Percentiles rank a stretch among this genome's conserved stretches.
Conservation (phyloP, 2,113 vertebrate species). For the Circaetus gallicus region DNA sequence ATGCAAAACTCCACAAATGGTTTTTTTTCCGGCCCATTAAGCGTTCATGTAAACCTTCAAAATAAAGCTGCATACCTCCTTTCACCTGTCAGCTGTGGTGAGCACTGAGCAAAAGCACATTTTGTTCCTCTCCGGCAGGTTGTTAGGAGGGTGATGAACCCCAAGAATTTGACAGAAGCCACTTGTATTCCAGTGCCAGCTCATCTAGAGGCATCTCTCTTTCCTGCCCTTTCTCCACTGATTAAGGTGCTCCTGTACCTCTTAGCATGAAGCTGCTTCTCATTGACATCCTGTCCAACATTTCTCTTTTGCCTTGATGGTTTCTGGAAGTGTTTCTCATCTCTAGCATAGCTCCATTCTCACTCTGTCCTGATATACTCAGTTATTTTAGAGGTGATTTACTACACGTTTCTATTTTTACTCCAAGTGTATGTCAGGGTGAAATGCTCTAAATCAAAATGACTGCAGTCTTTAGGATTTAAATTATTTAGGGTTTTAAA, state of each 20-base stretch:
- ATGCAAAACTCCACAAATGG: constrained; percentile 24
- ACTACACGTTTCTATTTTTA: background rate
- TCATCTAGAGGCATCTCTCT: background rate
- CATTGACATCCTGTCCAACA: background rate
- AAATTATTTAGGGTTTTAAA: constrained; percentile 16
- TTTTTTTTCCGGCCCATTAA: constrained; percentile 21
- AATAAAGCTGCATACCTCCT: background rate
- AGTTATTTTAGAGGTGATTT: constrained; percentile 5
- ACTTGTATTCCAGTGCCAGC: background rate
- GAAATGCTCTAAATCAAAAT: background rate
- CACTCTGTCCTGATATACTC: background rate
- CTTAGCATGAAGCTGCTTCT: background rate
- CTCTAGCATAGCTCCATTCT: background rate
- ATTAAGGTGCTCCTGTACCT: background rate
- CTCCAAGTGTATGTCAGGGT: background rate
- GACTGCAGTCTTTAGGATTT: background rate
- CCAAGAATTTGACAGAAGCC: background rate
- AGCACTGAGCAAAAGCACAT: background rate
- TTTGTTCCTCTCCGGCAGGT: background rate
- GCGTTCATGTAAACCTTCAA: constrained; percentile 24
- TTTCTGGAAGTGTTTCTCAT: background rate
- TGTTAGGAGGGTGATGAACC: background rate
- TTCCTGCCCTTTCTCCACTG: background rate
- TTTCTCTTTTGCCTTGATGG: background rate
- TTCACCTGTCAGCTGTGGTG: constrained; percentile 14